These are phyloP conservation scores for Lasiurus cinereus DNA, from an alignment of 2,113 vertebrate genomes.

Conservation along the genomic window DNA sequence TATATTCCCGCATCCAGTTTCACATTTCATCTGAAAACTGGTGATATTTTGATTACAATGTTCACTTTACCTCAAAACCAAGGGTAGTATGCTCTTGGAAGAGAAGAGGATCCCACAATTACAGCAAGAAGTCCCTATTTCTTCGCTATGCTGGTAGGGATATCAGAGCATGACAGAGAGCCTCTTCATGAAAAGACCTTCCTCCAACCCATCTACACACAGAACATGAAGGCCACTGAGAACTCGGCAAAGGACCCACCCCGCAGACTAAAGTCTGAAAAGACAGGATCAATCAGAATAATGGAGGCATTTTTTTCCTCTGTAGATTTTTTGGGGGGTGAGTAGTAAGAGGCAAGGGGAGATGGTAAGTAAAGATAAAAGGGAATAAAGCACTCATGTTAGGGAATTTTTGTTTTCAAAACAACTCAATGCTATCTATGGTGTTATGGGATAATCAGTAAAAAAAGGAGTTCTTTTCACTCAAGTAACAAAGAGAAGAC, in stretches of 20 bases:
- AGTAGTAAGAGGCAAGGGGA: not conserved
- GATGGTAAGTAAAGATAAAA: constrained; percentile 68
- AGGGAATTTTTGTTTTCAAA: constrained; percentile 62
- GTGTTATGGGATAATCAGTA: constrained; percentile 5
- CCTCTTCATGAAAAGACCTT: too few species aligned
- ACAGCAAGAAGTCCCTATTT: not conserved
- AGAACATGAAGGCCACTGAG: accelerated
- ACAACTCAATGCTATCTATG: not conserved
- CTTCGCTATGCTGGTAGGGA: not conserved
- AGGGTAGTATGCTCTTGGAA: not conserved
- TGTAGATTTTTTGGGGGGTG: not conserved
- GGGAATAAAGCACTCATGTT: not conserved
- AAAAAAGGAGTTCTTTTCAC: constrained; percentile 52
- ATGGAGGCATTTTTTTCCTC: not conserved
- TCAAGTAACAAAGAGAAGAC: constrained; percentile 62
- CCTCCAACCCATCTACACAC: accelerated
- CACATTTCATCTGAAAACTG: not conserved
- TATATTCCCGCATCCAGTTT: not conserved
- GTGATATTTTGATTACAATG: not conserved
- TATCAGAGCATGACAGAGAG: not conserved
- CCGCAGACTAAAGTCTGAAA: accelerated
- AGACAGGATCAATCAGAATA: not conserved
- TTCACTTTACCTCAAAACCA: not conserved
- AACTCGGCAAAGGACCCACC: too few species aligned
- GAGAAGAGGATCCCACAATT: not conserved